These are phyloP conservation scores for Anguilla anguilla DNA, from an alignment of 2,797 vertebrate genomes.

Conservation along the genomic window DNA sequence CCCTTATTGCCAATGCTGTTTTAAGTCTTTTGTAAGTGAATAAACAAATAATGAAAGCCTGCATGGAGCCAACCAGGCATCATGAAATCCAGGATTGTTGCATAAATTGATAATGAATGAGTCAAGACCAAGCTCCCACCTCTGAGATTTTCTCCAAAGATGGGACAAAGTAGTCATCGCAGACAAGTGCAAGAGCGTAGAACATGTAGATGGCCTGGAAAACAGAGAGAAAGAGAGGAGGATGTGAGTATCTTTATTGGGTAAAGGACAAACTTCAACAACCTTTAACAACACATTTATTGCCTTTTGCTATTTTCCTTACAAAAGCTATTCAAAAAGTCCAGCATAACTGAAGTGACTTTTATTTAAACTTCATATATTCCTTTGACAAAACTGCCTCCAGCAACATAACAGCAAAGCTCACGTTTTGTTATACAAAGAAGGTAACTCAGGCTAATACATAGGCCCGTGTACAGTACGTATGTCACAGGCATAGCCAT, in stretches of 20 bases:
- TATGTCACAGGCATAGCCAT: neutral
- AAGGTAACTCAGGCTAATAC: neutral
- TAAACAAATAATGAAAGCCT: neutral
- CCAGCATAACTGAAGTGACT: neutral
- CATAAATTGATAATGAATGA: neutral
- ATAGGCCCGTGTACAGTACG: neutral
- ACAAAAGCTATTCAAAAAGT: neutral
- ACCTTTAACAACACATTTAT: neutral
- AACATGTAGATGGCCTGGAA: constrained; percentile 80
- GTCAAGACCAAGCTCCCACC: constrained; percentile 55
- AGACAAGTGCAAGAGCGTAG: constrained; percentile 79
- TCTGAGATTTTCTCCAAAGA: constrained; percentile 81
- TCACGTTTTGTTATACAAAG: neutral
- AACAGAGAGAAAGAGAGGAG: constrained; percentile 18
- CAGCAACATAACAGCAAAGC: neutral
- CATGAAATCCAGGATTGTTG: neutral
- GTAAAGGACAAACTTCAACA: neutral
- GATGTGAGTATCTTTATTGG: neutral
- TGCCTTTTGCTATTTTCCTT: neutral
- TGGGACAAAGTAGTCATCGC: constrained; percentile 80
- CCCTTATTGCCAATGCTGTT: neutral
- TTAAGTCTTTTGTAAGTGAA: neutral
- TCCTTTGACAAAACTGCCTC: neutral
- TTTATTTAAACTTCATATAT: neutral
- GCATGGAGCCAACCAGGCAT: neutral